Base-by-base conservation (phyloP, 2,888 invertebrate genomes). In the Ypsolopha scabrella region DNA sequence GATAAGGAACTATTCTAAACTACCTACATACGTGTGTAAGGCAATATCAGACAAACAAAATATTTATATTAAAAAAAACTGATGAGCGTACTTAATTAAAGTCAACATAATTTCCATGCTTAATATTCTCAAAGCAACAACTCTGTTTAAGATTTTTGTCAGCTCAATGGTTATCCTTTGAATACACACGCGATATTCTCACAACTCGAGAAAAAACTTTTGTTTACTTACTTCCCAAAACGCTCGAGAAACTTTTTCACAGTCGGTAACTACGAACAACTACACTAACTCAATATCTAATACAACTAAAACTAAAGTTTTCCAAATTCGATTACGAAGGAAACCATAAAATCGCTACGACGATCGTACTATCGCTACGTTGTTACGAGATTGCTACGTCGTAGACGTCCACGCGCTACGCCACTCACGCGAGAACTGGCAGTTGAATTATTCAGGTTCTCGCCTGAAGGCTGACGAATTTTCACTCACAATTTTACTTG, bases 371-470 rank as follows among this genome's bases (percentile, higher is more conserved):
- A 54, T 58, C 35, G 55, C 56, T 58, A 58, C 58, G 54, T 38
- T 2, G 52, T 46, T 60, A 58, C 59, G 55, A 33, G 43, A 38
- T 24, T 11, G 63, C 67, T 71, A 70, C 72, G 65, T 49, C 67
- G 76, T 70, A 76, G 75, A 67, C 78, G 78, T 66, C 75, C 75
- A 62, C 59, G 52, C 65, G 52, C 63, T 57, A 58, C 59, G 64
- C 56, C 34, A 59, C 61, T 60, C 64, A 60, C 66, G 70, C 64
- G 59, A 72, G 64, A 9, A 78, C 78, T 77, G 73, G 62, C 54
- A 36, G 49, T 44, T 43, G 50, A 35, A 43, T 13, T 39, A 48
- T 24, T 24, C 39, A 47, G 36, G 37, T 48, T 50, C 50, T 9
- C 50, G 52, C 52, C 52, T 53, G 49, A 39, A 3, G 9, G 3